These are phyloP conservation scores for Pseudomyrmex sp. DNA, from an alignment of 1,140 invertebrate species.

Conservation along the genomic window DNA sequence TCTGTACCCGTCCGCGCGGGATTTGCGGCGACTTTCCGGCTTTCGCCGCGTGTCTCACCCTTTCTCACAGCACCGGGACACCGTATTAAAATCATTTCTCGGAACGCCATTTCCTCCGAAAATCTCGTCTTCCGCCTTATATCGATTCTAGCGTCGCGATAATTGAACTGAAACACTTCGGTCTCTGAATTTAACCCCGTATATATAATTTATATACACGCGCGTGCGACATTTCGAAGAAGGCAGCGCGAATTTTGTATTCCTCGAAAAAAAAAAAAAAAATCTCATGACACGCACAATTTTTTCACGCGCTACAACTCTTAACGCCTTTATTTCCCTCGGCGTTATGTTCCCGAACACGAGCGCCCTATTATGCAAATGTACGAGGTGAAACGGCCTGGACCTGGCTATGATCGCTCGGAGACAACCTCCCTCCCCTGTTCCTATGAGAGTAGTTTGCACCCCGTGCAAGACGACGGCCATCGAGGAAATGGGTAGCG, in stretches of 20 bases:
- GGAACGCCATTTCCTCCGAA: conserved; percentile 58
- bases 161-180: background rate
- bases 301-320: conserved; percentile 62
- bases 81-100: conserved; percentile 73
- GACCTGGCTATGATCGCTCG: conserved; percentile 75
- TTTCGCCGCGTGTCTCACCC: conserved; percentile 76
- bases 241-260: conserved; percentile 13
- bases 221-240: background rate
- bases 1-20: conserved; percentile 80
- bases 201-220: background rate
- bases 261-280: conserved; percentile 56
- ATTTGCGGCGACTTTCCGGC: conserved; percentile 84
- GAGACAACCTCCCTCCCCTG: conserved; percentile 64
- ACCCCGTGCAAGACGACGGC: conserved; percentile 41
- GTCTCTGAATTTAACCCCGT: no score
- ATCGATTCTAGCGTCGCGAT: conserved; percentile 34
- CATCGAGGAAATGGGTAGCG: conserved; percentile 41
- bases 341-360: conserved; percentile 71
- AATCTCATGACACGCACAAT: conserved; percentile 64
- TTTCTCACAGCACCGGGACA: conserved; percentile 67
- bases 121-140: conserved; percentile 32
- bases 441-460: conserved; percentile 68
- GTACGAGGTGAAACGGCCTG: conserved; percentile 74
- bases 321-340: conserved; percentile 74
- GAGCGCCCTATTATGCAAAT: conserved; percentile 78